Evolutionary conservation across 2,113 vertebrate genomes (phyloP).

Genomic region (Alexandromys fortis): DNA sequence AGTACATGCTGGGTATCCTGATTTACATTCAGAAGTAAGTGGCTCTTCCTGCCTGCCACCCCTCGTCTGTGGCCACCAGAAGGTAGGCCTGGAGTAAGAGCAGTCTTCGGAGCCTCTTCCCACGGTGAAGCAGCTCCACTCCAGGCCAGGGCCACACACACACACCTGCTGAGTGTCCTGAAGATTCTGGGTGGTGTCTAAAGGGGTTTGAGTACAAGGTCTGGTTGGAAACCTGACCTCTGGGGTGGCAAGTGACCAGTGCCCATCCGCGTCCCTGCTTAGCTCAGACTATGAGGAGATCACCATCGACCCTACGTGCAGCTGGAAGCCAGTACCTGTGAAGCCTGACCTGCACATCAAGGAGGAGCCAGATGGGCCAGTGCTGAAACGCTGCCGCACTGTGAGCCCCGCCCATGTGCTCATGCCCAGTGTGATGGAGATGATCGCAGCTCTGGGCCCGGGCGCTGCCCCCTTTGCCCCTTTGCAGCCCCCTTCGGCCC

Average conservation of each 20-base stretch:
- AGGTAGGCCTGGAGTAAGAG: neutral
- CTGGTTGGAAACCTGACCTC: neutral
- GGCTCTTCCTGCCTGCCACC: fast-evolving
- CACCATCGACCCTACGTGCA: conserved; percentile 96
- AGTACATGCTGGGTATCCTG: conserved; percentile 97
- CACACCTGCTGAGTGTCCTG: neutral
- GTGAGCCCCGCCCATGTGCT: conserved; percentile 96
- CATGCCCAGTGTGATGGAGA: conserved; percentile 97
- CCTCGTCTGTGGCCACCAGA: neutral
- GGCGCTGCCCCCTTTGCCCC: conserved; percentile 88
- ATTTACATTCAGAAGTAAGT: conserved; percentile 97
- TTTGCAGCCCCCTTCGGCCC: conserved; percentile 82
- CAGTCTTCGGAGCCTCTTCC: neutral
- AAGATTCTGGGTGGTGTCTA: neutral
- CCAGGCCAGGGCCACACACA: neutral
- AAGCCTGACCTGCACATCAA: conserved; percentile 95
- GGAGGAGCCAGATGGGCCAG: conserved; percentile 94
- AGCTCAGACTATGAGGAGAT: conserved; percentile 98
- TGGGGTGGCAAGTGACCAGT: neutral
- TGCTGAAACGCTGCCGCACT: conserved; percentile 94
- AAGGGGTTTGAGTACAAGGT: neutral
- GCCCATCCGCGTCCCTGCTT: fast-evolving
- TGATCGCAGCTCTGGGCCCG: conserved; percentile 94
- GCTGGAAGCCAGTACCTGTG: conserved; percentile 95
- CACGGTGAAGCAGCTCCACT: neutral